Base-by-base conservation (phyloP, 2,113 vertebrate species). In the Rissa tridactyla region DNA sequence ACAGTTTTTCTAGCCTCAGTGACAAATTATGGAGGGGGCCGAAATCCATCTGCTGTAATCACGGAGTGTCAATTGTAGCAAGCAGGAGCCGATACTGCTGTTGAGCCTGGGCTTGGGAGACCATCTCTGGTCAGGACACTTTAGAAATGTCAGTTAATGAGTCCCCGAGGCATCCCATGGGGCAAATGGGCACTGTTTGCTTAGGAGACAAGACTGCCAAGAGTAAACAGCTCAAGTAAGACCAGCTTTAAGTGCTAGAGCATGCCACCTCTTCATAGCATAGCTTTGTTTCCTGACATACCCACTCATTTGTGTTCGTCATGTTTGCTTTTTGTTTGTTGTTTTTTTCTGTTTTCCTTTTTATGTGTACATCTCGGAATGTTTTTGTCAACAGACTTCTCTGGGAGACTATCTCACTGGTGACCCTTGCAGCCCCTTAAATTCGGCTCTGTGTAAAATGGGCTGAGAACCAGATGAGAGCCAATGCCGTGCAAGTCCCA, bases 21-120 rank as follows among this genome's bases (percentile, higher is more conserved):
- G 2, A 40, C 49, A 69, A 80, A 57, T 75, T 78, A 32, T 38
- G 29, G 11, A 14, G 22, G 68, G 54, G 17, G 76, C 82, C 11
- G 57, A 87, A 90, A 92, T 72, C 34, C 44, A 68, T 49, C 72
- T 88, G 46, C 54, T 95, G 16, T 70, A 76, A 85, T 38, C 17
- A n/a, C 19, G 27, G 54, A 13, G 2, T 73, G 22, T 49, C n/a
- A 47, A 2, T 23, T 77, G 29, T 26, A 58, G 61, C 36, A n/a
- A 57, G 7, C 21, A 88, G 79, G 49, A 77, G 21, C 15, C 3
- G 3, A 64, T 19, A 17, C 18, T 79, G 30, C 44, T 7, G 4
- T 42, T 86, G 47, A 86, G 54, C 32, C 51, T 64, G 72, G 80
- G 40, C 32, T 84, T 82, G 40, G 65, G 73, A 82, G 26, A 68